Evolutionary conservation across 2,113 vertebrate genomes (phyloP).

Genomic region (Chloebia gouldiae): DNA sequence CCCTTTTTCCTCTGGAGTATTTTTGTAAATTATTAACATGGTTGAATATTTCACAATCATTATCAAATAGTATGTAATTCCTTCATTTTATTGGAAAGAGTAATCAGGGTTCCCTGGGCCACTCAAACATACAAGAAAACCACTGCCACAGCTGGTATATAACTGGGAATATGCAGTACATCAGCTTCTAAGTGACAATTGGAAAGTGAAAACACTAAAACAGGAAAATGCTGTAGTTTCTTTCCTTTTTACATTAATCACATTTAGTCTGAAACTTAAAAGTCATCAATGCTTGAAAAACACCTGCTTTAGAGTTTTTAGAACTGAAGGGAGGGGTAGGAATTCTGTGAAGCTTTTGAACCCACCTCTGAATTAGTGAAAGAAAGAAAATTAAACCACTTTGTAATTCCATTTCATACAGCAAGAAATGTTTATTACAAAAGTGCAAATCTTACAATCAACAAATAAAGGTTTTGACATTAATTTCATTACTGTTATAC

Average conservation of each 20-base stretch:
- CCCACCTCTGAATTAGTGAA: not conserved
- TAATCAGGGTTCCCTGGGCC: not conserved
- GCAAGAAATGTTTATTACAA: not conserved
- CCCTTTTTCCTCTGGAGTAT: not conserved
- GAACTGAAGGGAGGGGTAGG: not conserved
- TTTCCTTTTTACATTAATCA: not conserved
- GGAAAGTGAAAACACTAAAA: not conserved
- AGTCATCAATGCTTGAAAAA: not conserved
- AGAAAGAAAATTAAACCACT: not conserved
- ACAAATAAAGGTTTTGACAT: not conserved
- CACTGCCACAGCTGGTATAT: not conserved
- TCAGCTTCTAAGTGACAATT: not conserved
- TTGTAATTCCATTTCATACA: not conserved
- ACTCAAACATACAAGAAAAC: not conserved
- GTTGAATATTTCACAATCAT: not conserved
- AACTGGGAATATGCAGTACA: not conserved
- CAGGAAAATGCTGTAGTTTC: not conserved
- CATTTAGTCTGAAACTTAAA: not conserved
- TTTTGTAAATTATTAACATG: not conserved
- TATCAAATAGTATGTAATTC: not conserved
- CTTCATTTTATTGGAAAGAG: not conserved
- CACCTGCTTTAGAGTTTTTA: not conserved
- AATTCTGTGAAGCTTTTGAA: not conserved
- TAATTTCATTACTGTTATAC: not conserved
- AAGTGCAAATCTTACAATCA: not conserved